A percentile compares a stretch with the other conserved stretches of the same genome.
phyloP scores from a whole-genome alignment of 2,797 vertebrate genomes.

The Cephalopachus bancanus region DNA sequence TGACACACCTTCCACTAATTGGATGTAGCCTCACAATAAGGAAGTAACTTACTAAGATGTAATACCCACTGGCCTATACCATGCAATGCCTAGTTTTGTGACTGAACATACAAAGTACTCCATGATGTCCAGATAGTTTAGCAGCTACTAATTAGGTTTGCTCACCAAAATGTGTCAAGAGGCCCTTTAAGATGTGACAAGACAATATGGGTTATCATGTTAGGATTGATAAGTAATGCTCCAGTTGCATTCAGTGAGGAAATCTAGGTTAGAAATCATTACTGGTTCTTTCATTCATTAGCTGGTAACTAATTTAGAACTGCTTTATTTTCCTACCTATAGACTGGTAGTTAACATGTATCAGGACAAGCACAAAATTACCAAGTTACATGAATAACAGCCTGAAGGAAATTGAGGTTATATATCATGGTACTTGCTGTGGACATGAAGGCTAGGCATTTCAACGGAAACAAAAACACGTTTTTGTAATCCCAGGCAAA shows the following conservation, averaged over 20 bases:
- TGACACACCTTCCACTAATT: neutral
- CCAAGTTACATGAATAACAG: slow-evolving; percentile 49
- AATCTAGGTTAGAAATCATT: slow-evolving; percentile 53
- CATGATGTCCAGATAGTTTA: neutral
- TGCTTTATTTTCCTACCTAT: slow-evolving; percentile 9
- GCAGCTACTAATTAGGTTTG: neutral
- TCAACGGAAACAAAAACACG: slow-evolving; percentile 50
- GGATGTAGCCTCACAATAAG: neutral
- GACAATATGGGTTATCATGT: neutral
- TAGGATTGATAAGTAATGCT: slow-evolving; percentile 20
- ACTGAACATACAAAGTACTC: neutral
- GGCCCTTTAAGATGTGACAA: neutral
- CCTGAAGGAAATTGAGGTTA: slow-evolving; percentile 25
- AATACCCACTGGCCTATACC: neutral
- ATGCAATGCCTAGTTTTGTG: neutral
- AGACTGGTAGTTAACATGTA: neutral
- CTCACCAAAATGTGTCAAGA: slow-evolving; percentile 6
- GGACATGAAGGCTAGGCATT: slow-evolving; percentile 43
- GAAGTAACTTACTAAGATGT: neutral
- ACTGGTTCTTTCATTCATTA: slow-evolving; percentile 45
- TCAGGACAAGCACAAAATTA: slow-evolving; percentile 6
- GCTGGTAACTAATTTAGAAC: neutral
- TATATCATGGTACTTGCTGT: neutral
- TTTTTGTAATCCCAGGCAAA: slow-evolving; percentile 55
- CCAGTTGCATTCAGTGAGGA: slow-evolving; percentile 24